These are phyloP conservation scores for Candoia aspera DNA, from an alignment of 2,113 vertebrate genomes.

Conservation along the genomic window DNA sequence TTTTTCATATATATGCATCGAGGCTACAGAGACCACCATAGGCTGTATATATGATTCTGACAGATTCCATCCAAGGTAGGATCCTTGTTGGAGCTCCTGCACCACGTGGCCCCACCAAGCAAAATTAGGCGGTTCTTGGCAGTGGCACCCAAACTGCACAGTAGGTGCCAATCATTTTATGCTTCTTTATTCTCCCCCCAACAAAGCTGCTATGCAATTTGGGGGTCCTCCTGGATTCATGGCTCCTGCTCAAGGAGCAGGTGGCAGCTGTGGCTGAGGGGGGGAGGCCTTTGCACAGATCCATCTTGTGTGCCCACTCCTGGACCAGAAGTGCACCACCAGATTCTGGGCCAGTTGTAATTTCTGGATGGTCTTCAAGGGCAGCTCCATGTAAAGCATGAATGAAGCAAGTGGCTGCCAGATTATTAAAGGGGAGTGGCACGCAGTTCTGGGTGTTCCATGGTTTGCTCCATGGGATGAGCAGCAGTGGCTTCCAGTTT, in stretches of 20 bases:
- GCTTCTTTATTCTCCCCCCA: background rate
- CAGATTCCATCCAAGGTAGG: background rate
- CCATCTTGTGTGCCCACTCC: background rate
- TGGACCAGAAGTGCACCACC: no score
- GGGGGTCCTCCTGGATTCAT: no score
- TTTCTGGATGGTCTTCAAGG: no score
- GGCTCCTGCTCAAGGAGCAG: no score
- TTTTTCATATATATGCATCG: background rate
- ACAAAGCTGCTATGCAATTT: no score
- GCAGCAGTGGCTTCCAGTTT: background rate
- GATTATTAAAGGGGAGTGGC: no score
- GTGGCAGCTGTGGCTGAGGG: no score
- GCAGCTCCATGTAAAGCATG: no score
- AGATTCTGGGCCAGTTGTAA: no score
- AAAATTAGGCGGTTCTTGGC: background rate
- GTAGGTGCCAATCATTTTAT: background rate
- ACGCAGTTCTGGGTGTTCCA: background rate
- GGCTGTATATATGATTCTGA: no score
- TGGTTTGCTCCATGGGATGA: background rate
- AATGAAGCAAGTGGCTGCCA: no score
- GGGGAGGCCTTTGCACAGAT: background rate
- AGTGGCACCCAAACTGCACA: background rate
- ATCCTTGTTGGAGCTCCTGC: background rate
- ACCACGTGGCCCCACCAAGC: background rate
- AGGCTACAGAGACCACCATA: background rate